Evolutionary conservation across 1,140 invertebrate genomes (phyloP).

Genomic region (Whitmania pigra): DNA sequence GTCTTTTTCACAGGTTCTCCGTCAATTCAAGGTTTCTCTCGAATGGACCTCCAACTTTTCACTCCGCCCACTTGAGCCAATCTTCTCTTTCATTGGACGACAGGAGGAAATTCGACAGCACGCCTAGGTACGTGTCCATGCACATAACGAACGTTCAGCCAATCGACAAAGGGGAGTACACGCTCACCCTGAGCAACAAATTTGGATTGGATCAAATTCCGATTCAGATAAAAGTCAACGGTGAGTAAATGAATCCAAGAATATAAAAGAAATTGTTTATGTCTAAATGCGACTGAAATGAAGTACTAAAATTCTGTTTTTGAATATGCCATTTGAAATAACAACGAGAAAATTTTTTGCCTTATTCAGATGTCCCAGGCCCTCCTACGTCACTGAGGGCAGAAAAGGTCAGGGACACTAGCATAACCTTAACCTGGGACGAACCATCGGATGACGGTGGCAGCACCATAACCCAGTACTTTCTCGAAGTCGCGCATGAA

Average conservation of each 20-base stretch:
- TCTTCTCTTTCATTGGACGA: not conserved
- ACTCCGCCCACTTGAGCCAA: not conserved
- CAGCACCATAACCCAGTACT: constrained; percentile 79
- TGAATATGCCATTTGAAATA: too few species aligned
- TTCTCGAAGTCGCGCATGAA: constrained; percentile 59
- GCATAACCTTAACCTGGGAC: constrained; percentile 73
- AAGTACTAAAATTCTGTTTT: too few species aligned
- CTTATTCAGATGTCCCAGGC: constrained; percentile 63
- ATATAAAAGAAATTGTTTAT: too few species aligned
- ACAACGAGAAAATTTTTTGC: too few species aligned
- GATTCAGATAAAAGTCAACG: not conserved
- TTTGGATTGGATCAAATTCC: not conserved
- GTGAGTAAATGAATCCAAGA: not conserved
- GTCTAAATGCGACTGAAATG: too few species aligned
- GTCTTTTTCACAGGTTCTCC: too few species aligned
- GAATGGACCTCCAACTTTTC: not conserved
- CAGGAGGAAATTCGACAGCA: constrained; percentile 4
- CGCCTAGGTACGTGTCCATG: not conserved
- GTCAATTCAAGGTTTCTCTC: not conserved
- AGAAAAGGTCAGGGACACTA: constrained; percentile 71
- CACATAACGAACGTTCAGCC: not conserved
- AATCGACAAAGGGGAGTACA: not conserved
- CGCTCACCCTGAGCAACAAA: not conserved
- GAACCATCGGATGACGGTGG: constrained; percentile 85
- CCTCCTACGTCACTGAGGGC: constrained; percentile 67